Percentiles rank a stretch among this genome's conserved stretches.
These are phyloP conservation scores for Thalassoma bifasciatum DNA, from an alignment of 2,113 vertebrate genomes.

Conservation along the genomic window DNA sequence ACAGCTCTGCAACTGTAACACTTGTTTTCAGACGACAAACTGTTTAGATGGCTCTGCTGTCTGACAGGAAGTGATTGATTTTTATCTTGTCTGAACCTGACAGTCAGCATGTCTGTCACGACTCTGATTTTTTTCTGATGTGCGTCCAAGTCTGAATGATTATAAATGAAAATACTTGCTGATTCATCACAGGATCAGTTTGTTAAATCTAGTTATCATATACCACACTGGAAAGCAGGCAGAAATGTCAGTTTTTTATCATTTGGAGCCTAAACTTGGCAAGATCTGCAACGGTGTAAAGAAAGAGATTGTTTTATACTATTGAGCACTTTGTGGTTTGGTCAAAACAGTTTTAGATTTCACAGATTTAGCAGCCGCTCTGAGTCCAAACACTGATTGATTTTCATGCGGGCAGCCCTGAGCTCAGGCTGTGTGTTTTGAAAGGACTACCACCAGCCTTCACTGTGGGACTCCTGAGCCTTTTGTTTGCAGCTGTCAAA, in stretches of 20 bases:
- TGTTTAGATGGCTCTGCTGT: conserved; percentile 14
- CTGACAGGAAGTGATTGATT: conserved; percentile 42
- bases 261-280: background rate
- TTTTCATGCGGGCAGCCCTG: conserved; percentile 20
- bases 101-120: conserved; percentile 56
- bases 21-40: background rate
- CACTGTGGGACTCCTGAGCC: conserved; percentile 47
- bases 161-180: conserved; percentile 9
- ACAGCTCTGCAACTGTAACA: conserved; percentile 14
- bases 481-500: conserved; percentile 70
- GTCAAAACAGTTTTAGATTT: conserved; percentile 45
- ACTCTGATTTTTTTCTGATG: conserved; percentile 50
- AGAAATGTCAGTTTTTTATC: too few relatives aligned
- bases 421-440: conserved; percentile 17
- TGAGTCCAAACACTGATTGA: conserved; percentile 42
- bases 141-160: conserved; percentile 56
- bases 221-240: too few relatives aligned
- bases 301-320: conserved; percentile 11
- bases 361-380: conserved; percentile 40
- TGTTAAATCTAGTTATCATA: background rate
- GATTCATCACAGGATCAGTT: background rate
- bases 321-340: conserved; percentile 22
- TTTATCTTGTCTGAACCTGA: conserved; percentile 68
- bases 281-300: background rate
- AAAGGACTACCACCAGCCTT: conserved; percentile 33